Evolutionary conservation across 1,140 invertebrate genomes (phyloP).

Genomic region (Battus philenor): DNA sequence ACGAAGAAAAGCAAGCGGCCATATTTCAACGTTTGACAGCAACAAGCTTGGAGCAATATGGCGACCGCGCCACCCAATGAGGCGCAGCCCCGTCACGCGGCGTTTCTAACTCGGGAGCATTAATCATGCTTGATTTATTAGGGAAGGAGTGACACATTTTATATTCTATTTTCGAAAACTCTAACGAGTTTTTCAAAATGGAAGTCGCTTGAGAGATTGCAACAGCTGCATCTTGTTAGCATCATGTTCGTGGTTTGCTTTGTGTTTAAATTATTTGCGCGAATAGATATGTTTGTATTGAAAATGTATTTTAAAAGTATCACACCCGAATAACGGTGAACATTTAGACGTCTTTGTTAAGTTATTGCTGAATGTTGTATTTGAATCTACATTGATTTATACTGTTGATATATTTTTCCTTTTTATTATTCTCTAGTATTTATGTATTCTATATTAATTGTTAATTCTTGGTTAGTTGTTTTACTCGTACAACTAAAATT

Average conservation of each 20-base stretch:
- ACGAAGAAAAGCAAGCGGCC: constrained; percentile 48
- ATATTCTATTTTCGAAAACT: constrained; percentile 74
- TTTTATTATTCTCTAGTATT: no score
- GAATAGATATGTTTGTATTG: constrained; percentile 35
- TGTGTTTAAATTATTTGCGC: constrained; percentile 68
- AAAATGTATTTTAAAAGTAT: constrained; percentile 32
- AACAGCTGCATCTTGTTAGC: constrained; percentile 74
- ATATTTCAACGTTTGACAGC: constrained; percentile 74
- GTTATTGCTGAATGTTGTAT: background rate
- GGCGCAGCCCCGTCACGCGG: constrained; percentile 64
- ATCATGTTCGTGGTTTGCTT: constrained; percentile 49
- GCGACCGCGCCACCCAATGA: constrained; percentile 71
- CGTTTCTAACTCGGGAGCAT: constrained; percentile 58
- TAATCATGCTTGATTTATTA: constrained; percentile 72
- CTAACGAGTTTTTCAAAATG: constrained; percentile 72
- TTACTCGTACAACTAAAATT: no score
- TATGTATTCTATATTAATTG: no score
- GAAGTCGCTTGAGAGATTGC: constrained; percentile 45
- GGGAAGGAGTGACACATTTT: constrained; percentile 73
- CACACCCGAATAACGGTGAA: constrained; percentile 26
- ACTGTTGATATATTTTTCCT: background rate
- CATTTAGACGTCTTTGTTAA: constrained; percentile 14
- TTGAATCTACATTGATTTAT: constrained; percentile 10
- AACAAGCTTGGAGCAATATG: constrained; percentile 72
- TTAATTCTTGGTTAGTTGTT: no score